Evolutionary conservation across 2,888 invertebrate genomes (phyloP).

Genomic region (Drosophila tanythrix): DNA sequence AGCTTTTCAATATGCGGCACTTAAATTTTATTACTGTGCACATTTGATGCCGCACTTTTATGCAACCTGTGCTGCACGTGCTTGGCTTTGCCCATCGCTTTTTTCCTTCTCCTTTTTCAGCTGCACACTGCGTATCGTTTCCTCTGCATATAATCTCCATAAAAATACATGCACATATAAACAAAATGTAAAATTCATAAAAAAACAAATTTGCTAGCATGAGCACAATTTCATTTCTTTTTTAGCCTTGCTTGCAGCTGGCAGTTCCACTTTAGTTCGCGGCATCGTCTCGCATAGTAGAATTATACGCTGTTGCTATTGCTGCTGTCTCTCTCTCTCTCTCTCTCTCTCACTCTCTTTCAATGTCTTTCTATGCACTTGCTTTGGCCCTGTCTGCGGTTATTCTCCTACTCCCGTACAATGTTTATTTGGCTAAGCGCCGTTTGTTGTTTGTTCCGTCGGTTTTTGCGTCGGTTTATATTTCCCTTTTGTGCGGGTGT

Average conservation of each 20-base stretch:
- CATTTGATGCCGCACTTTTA: slow-evolving; percentile 48
- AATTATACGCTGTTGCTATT: slow-evolving; percentile 16
- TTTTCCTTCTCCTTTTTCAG: neutral
- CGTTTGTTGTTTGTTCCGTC: slow-evolving; percentile 57
- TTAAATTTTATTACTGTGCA: slow-evolving; percentile 69
- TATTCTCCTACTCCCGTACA: slow-evolving; percentile 22
- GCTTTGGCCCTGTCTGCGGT: slow-evolving; percentile 41
- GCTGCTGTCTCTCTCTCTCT: slow-evolving; percentile 1
- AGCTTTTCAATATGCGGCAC: slow-evolving; percentile 67
- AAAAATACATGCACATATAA: slow-evolving; percentile 58
- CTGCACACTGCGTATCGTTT: slow-evolving; percentile 12
- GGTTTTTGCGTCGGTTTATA: slow-evolving; percentile 44
- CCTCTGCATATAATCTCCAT: slow-evolving; percentile 64
- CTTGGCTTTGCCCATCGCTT: neutral
- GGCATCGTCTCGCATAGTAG: slow-evolving; percentile 29
- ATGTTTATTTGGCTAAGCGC: slow-evolving; percentile 72
- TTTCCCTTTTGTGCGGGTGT: slow-evolving; percentile 60
- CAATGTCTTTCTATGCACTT: slow-evolving; percentile 23
- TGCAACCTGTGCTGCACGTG: slow-evolving; percentile 61
- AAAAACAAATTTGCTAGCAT: slow-evolving; percentile 41
- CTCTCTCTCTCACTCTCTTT: neutral
- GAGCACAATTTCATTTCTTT: slow-evolving; percentile 26
- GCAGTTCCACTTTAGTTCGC: slow-evolving; percentile 37
- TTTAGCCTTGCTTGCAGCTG: slow-evolving; percentile 53
- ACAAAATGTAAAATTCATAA: slow-evolving; percentile 71